A percentile compares a stretch with the other conserved stretches of the same genome.
These are phyloP conservation scores for Lichenostomus cassidix DNA, from an alignment of 2,113 vertebrate genomes.

Conservation along the genomic window DNA sequence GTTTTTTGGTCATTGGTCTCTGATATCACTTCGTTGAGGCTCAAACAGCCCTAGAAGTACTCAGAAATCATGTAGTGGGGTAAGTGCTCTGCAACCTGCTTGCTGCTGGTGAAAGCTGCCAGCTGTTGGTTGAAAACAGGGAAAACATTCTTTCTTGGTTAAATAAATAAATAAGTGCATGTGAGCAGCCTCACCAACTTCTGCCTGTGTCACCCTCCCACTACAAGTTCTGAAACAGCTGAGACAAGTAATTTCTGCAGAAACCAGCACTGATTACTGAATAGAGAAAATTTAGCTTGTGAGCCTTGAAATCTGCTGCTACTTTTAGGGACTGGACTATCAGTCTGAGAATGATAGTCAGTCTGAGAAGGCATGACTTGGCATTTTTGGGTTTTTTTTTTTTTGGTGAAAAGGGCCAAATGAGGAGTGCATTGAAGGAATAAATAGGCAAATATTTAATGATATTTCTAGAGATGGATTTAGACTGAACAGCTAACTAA, in stretches of 20 bases:
- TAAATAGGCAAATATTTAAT: background rate
- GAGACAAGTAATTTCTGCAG: background rate
- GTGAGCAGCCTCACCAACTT: background rate
- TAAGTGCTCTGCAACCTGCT: background rate
- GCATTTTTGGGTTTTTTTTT: background rate
- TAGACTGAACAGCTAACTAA: background rate
- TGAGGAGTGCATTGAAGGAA: background rate
- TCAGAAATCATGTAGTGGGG: background rate
- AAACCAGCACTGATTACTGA: background rate
- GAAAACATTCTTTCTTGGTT: background rate
- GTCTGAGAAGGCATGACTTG: background rate
- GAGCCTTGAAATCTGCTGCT: background rate
- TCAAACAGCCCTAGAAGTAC: background rate
- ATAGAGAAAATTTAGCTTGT: background rate
- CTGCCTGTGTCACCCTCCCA: background rate
- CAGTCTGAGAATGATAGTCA: background rate
- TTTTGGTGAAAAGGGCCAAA: background rate
- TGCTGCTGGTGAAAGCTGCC: background rate
- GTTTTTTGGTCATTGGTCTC: background rate
- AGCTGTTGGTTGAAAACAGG: background rate
- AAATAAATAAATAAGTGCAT: background rate
- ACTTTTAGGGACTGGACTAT: background rate
- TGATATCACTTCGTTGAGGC: background rate
- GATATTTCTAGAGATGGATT: background rate
- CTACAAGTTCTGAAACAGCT: background rate